Conservation (phyloP, 2,797 vertebrate genomes). For the Sandelia bainsii region DNA sequence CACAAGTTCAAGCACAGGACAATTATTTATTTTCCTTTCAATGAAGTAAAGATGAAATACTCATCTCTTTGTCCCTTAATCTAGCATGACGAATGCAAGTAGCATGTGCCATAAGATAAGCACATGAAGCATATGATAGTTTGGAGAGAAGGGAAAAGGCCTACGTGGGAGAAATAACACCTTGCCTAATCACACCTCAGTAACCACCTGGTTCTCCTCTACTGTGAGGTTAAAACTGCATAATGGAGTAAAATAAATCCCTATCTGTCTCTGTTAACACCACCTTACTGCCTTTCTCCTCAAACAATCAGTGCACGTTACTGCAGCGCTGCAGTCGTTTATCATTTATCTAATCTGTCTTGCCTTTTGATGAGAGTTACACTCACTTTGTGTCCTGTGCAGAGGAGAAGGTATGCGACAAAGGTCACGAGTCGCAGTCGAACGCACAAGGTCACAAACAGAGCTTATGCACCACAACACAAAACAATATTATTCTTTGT, state of each 20-base stretch:
- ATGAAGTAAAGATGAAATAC: background rate
- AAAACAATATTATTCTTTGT: background rate
- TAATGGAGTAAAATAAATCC: constrained; percentile 3
- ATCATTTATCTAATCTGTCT: constrained; percentile 28
- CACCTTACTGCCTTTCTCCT: background rate
- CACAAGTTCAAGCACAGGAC: background rate
- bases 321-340: background rate
- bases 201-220: constrained; percentile 4
- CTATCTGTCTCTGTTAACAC: constrained; percentile 24
- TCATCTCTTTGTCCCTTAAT: background rate
- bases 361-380: constrained; percentile 1
- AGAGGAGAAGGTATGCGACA: background rate
- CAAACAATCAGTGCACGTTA: background rate
- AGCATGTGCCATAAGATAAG: constrained; percentile 26
- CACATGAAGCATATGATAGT: constrained; percentile 17
- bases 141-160: constrained; percentile 11
- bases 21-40: background rate
- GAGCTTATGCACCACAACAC: background rate
- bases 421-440: background rate
- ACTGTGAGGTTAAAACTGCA: constrained; percentile 33
- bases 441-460: background rate
- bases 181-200: constrained; percentile 21
- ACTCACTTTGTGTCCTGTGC: constrained; percentile 15
- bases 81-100: background rate
- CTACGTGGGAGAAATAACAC: constrained; percentile 4